These are phyloP conservation scores for Desoria tigrina DNA, from an alignment of 2,888 invertebrate species.

Conservation along the genomic window DNA sequence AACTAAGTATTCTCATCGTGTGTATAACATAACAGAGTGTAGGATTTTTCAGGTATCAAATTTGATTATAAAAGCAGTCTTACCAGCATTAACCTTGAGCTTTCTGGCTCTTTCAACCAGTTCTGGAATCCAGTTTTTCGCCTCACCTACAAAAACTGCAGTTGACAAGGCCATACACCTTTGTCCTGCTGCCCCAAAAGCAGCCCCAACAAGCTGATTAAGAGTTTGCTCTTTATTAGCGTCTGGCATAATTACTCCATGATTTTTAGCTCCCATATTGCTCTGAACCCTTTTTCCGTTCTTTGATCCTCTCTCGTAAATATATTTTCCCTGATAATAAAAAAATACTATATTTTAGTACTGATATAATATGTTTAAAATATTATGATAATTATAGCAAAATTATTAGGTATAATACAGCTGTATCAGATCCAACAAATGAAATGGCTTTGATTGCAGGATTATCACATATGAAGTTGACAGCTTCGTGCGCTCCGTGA, in stretches of 20 bases:
- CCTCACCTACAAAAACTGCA: constrained; percentile 86
- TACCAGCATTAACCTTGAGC: constrained; percentile 84
- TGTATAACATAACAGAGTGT: background rate
- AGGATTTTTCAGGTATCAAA: background rate
- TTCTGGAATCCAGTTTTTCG: constrained; percentile 92
- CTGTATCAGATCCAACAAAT: constrained; percentile 95
- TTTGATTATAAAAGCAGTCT: constrained; percentile 18
- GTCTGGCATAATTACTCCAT: constrained; percentile 94
- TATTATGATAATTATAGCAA: background rate
- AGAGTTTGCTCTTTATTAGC: constrained; percentile 95
- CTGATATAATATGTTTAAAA: background rate
- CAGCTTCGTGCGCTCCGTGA: constrained; percentile 91
- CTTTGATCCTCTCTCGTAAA: constrained; percentile 86
- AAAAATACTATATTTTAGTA: constrained; percentile 17
- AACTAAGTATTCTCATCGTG: background rate
- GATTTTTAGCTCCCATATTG: constrained; percentile 99
- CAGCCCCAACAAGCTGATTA: constrained; percentile 89
- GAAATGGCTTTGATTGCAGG: constrained; percentile 95
- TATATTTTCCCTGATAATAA: constrained; percentile 74
- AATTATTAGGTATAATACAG: too few species aligned
- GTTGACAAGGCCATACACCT: constrained; percentile 98
- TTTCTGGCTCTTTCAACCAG: constrained; percentile 77
- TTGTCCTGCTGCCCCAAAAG: constrained; percentile 98
- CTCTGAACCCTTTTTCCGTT: constrained; percentile 95
- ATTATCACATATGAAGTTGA: constrained; percentile 96